Evolutionary conservation across 2,113 vertebrate genomes (phyloP), one percentile per base, ranked within the genome.

Genomic region (Harpagus bidentatus): DNA sequence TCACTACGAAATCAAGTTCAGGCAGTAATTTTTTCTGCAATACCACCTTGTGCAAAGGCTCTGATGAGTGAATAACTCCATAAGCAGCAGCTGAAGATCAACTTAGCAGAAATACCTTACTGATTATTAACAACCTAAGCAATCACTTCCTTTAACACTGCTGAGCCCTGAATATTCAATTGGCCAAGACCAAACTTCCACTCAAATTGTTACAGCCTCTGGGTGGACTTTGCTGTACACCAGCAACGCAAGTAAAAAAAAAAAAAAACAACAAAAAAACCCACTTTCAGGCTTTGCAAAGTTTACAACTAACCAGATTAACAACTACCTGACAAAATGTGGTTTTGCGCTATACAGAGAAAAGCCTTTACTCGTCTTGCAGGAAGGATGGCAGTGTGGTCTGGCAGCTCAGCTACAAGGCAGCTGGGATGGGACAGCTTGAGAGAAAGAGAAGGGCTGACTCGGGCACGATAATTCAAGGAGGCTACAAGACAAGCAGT

Each of bases 161-260:
- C 31, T 14, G 31, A 88, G 32, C 40, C 31, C 43, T 61, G 21
- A 84, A 56, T 67, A 71, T 76, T 73, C 28, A 61, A 28, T 66
- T 61, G 92, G 45, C 62, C 11, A 9, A 72, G 36, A 69, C 13
- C 32, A 85, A 93, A 80, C n/a, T 71, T 72, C n/a, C 34, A 72
- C 38, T 77, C 58, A n/a, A 82, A 90, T 22, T 72, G 16, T 26
- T 53, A 65, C 9, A 0, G 3, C 16, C 29, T 50, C 20, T 8
- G 10, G 29, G 32, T 2, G 13, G 56, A 65, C 28, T 67, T 61
- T 1, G 3, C 21, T n/a, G 11, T n/a, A 56, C 58, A 82, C 16
- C 43, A 61, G 13, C 1, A 3, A 76, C 0, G 1, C 1, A 20
- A 20, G 26, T 6, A 2, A 15, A 52, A 52, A 53, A 26, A 52